Evolutionary conservation across 2,888 invertebrate genomes (phyloP), one percentile per base, ranked within the genome.

Genomic region (Oligia strigilis): DNA sequence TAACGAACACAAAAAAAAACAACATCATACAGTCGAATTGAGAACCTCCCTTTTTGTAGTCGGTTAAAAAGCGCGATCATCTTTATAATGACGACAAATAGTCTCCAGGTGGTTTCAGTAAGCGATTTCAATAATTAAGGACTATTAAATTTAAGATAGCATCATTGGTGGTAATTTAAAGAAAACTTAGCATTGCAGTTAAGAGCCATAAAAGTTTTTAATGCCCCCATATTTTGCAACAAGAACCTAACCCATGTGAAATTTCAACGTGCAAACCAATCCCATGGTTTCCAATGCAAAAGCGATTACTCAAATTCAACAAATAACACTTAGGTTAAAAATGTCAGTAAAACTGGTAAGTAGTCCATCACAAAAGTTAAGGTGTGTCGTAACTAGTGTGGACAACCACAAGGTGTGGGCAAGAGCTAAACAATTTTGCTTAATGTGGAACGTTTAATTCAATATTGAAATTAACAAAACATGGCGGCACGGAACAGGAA

Each of bases 121-220:
- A 82, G 43, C 29, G 17, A 23, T 52, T 75, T 65, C 5, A 72
- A 29, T 77, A n/a, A 85, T 65, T 71, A 67, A 49, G 19, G 58
- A 66, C 17, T 58, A 75, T 81, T 74, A 64, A 74, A 19, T 43
- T 73, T 75, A 55, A 17, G 40, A 67, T 69, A 65, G 6, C 13
- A 52, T 64, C 49, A 46, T n/a, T 13, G 14, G 40, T 55, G 8
- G 4, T 40, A 2, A 73, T 71, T 73, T 73, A 62, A 65, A 14
- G 29, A 62, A 52, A 55, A 49, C 4, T n/a, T 46, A 29, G 65
- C 17, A 66, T 43, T 55, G 60, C 29, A 58, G 29, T 73, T 60
- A 60, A 3, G 14, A 67, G 36, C 14, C 6, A 55, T 40, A 55
- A n/a, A 36, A 52, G 17, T 40, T 66, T 9, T 40, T 29, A 29